Evolutionary conservation across 2,113 vertebrate species (phyloP).

Genomic region (Uropsilus gracilis): DNA sequence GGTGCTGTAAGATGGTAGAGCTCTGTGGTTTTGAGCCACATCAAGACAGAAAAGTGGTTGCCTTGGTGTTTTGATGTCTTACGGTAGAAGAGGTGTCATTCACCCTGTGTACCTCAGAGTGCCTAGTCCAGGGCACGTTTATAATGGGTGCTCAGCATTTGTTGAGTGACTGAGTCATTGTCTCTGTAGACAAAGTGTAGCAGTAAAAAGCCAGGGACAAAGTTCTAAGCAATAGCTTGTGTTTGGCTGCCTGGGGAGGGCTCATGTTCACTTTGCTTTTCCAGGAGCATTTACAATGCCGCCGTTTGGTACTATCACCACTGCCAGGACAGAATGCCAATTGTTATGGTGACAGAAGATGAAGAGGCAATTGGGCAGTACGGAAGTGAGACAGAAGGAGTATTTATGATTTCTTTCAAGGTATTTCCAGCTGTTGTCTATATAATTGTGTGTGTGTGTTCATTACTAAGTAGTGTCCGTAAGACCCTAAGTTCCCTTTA

Average conservation of each 20-base stretch:
- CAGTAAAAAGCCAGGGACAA: not conserved
- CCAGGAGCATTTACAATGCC: conserved; percentile 95
- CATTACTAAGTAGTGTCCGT: not conserved
- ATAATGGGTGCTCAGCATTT: not conserved
- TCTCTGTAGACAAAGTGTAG: not conserved
- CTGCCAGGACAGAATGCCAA: conserved; percentile 90
- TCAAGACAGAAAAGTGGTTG: not conserved
- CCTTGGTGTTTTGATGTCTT: not conserved
- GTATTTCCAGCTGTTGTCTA: conserved; percentile 79
- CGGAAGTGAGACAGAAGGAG: conserved; percentile 91
- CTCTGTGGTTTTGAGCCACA: not conserved
- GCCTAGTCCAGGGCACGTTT: not conserved
- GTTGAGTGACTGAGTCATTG: not conserved
- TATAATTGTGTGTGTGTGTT: not conserved
- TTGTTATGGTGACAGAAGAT: conserved; percentile 97
- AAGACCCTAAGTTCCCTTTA: not conserved
- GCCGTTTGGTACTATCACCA: conserved; percentile 97
- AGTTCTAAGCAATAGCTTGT: not conserved
- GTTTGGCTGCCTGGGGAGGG: not conserved
- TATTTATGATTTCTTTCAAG: conserved; percentile 95
- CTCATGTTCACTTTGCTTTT: conserved; percentile 69
- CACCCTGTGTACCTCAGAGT: not conserved
- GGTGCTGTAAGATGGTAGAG: not conserved
- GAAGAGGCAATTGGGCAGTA: conserved; percentile 87
- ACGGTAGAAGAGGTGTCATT: not conserved